Conservation (phyloP, 2,113 vertebrate species). For the Neodontobutis hainanensis region DNA sequence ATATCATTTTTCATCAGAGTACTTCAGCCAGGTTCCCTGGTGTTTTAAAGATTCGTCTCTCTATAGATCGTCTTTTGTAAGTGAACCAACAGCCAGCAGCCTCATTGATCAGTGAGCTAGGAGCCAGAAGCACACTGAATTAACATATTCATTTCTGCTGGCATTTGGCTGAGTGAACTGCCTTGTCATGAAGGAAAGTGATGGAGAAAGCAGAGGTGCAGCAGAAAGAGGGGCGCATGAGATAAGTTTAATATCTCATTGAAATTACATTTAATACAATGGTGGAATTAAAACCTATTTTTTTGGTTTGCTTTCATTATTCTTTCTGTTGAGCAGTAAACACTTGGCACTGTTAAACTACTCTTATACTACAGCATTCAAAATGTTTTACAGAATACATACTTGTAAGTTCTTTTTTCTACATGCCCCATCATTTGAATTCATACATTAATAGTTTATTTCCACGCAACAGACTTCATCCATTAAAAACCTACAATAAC, state of each 20-base stretch:
- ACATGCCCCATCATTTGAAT: no score
- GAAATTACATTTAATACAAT: slow-evolving; percentile 41
- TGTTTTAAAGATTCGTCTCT: slow-evolving; percentile 48
- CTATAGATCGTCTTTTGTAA: slow-evolving; percentile 34
- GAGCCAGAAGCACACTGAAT: slow-evolving; percentile 44
- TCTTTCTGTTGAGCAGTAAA: neutral
- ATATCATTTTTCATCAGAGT: slow-evolving; percentile 31
- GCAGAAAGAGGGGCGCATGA: slow-evolving; percentile 23
- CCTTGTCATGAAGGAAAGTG: slow-evolving; percentile 3
- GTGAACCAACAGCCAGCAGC: slow-evolving; percentile 43
- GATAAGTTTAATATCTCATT: slow-evolving; percentile 46
- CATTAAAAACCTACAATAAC: neutral
- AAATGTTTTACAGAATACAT: no score
- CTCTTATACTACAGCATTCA: neutral
- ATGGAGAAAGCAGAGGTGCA: slow-evolving; percentile 19
- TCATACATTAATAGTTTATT: no score
- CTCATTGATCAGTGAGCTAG: slow-evolving; percentile 58
- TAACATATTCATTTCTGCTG: slow-evolving; percentile 65
- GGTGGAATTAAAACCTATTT: slow-evolving; percentile 15
- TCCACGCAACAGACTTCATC: neutral
- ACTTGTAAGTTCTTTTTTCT: no score
- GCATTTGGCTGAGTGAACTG: slow-evolving; percentile 50
- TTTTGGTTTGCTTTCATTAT: slow-evolving; percentile 16
- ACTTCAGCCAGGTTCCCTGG: slow-evolving; percentile 3
- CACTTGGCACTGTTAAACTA: neutral